phyloP scores from a whole-genome alignment of 1,140 invertebrate genomes.

The Drosophila pachea region DNA sequence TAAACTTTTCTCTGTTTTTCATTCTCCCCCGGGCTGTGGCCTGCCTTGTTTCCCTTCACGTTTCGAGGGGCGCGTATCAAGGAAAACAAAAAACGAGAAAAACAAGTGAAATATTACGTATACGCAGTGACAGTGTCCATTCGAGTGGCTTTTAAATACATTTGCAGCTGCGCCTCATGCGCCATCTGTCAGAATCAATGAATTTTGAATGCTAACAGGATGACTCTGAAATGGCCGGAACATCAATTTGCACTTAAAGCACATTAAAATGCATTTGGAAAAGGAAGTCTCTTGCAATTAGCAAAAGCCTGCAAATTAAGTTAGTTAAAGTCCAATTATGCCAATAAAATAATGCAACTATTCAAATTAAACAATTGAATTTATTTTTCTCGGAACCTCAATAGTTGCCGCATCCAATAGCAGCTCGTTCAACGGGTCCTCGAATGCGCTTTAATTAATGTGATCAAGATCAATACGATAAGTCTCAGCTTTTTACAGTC shows the following conservation, averaged over 20 bases:
- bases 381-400: no score
- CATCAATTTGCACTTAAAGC: constrained; percentile 33
- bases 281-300: constrained; percentile 2
- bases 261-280: constrained; percentile 13
- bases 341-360: not conserved
- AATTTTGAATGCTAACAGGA: constrained; percentile 28
- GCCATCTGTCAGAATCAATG: constrained; percentile 29
- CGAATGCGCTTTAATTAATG: no score
- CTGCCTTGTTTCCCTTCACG: not conserved
- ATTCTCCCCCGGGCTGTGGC: not conserved
- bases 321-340: not conserved
- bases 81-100: not conserved
- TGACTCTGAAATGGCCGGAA: constrained; percentile 33
- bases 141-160: constrained; percentile 10
- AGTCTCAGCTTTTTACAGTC: no score
- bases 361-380: not conserved
- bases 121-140: constrained; percentile 10
- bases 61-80: no score
- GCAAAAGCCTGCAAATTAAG: not conserved
- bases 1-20: constrained; percentile 17
- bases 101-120: constrained; percentile 22
- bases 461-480: no score
- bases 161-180: constrained; percentile 1
- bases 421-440: no score
- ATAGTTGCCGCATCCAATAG: no score